A percentile compares a stretch with the other conserved stretches of the same genome.
These are phyloP conservation scores for Rhadina sibilatrix DNA, from an alignment of 2,113 vertebrate genomes.

Conservation along the genomic window DNA sequence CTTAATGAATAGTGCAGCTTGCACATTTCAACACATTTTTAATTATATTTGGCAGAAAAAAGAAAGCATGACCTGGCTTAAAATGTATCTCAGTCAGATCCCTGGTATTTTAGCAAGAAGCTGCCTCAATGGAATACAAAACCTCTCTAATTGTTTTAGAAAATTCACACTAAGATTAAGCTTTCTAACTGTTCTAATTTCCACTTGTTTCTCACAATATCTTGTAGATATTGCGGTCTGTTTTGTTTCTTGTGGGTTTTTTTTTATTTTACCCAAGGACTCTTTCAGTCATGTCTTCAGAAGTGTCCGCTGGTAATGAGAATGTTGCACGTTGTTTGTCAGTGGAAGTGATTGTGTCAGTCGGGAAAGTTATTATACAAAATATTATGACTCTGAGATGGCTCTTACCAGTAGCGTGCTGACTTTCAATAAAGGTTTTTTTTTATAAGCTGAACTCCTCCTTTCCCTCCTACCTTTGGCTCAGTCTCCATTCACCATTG, in stretches of 20 bases:
- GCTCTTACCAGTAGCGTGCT: neutral
- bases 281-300: neutral
- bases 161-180: neutral
- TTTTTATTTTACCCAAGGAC: neutral
- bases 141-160: neutral
- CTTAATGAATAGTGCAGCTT: conserved; percentile 32
- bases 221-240: neutral
- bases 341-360: neutral
- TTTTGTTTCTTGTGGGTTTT: neutral
- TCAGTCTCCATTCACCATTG: neutral
- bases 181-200: neutral
- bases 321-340: neutral
- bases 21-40: conserved; percentile 38
- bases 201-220: neutral
- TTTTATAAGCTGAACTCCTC: neutral
- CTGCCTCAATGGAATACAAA: neutral
- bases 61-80: conserved; percentile 45
- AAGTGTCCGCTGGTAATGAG: neutral
- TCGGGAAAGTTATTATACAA: neutral
- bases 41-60: conserved; percentile 45
- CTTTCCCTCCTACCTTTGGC: neutral
- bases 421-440: neutral
- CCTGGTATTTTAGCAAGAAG: neutral
- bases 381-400: neutral
- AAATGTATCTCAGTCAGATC: neutral